phyloP scores from a whole-genome alignment of 2,888 invertebrate species.

The Acholoe squamosa region DNA sequence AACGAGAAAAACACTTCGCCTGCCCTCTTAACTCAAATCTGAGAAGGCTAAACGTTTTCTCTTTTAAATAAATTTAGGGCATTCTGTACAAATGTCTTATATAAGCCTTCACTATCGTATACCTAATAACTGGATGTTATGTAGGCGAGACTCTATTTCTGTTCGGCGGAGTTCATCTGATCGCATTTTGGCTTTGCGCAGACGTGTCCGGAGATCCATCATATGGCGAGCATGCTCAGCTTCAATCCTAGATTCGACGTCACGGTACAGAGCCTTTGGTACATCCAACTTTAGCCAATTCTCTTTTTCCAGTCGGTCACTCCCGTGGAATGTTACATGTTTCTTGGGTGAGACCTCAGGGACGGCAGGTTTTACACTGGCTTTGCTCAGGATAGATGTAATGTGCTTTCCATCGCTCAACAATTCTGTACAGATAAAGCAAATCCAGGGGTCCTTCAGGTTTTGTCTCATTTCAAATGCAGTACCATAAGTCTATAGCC shows the following conservation, averaged over 20 bases:
- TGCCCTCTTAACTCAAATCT: too few relatives aligned
- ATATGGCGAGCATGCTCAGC: conserved; percentile 50
- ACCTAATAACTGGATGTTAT: conserved; percentile 40
- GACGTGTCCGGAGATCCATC: conserved; percentile 33
- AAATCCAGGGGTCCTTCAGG: conserved; percentile 24
- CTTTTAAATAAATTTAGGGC: too few relatives aligned
- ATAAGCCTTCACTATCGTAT: conserved; percentile 32
- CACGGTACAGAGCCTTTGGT: conserved; percentile 17
- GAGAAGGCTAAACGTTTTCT: too few relatives aligned
- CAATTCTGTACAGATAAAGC: conserved; percentile 48
- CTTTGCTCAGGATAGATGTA: conserved; percentile 55
- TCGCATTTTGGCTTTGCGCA: conserved; percentile 51
- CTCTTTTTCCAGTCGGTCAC: neutral
- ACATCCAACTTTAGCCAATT: conserved; percentile 12
- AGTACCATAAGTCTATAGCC: too few relatives aligned
- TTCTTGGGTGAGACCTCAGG: conserved; percentile 13
- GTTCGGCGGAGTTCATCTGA: conserved; percentile 43
- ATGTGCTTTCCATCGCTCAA: conserved; percentile 44
- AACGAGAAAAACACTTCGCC: too few relatives aligned
- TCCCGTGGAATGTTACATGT: conserved; percentile 49
- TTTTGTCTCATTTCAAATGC: neutral
- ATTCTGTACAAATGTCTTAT: too few relatives aligned
- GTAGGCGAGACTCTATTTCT: conserved; percentile 49
- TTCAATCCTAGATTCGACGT: conserved; percentile 20
- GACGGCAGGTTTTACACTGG: neutral